Percentiles rank a stretch among this genome's conserved stretches.
phyloP scores from a whole-genome alignment of 2,797 vertebrate species.

The Epinephelus malabaricus region DNA sequence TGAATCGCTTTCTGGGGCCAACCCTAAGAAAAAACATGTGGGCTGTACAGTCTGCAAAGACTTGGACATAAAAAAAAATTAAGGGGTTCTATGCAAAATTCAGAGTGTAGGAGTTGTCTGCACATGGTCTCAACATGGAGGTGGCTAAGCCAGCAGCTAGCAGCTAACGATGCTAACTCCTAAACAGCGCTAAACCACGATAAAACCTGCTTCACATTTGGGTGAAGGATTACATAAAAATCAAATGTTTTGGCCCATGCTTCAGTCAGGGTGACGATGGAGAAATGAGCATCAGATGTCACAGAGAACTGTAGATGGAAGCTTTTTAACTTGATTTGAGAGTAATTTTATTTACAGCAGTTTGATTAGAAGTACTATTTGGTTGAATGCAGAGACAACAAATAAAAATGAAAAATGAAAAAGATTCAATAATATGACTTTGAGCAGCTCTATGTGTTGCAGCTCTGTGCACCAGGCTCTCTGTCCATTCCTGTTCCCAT shows the following conservation, averaged over 20 bases:
- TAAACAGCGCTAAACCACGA: too few species aligned
- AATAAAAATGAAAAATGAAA: neutral
- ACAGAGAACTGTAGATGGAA: neutral
- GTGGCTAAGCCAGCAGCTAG: too few species aligned
- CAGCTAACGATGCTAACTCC: too few species aligned
- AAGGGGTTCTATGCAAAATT: too few species aligned
- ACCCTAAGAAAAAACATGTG: too few species aligned
- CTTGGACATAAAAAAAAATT: too few species aligned
- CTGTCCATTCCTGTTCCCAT: conserved; percentile 75
- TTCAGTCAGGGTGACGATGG: neutral
- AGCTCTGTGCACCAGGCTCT: conserved; percentile 47
- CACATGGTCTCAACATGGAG: too few species aligned
- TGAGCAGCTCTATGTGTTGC: neutral
- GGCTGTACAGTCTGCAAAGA: too few species aligned
- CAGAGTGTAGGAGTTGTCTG: too few species aligned
- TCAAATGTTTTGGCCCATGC: neutral
- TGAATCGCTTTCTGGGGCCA: too few species aligned
- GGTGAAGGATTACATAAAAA: neutral
- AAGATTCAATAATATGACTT: neutral
- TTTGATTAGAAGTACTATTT: neutral
- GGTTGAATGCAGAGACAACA: neutral
- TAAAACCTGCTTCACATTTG: conserved; percentile 1
- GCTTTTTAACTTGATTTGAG: neutral
- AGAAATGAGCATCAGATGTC: conserved; percentile 6
- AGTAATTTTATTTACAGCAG: neutral